Conservation (phyloP, 2,888 invertebrate genomes). For the Melanotus villosus region DNA sequence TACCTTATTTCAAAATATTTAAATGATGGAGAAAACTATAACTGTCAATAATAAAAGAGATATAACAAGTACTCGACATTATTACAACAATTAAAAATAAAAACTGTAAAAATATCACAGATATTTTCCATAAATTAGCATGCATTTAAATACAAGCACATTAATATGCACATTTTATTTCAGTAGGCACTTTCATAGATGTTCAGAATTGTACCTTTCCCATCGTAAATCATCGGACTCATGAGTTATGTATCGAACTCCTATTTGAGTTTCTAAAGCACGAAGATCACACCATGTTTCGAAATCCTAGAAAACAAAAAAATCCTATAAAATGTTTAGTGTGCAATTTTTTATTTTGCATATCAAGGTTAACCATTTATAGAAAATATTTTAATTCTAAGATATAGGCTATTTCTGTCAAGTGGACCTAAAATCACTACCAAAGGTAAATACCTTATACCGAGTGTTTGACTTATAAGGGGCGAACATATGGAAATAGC, state of each 20-base stretch:
- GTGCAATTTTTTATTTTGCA: no score
- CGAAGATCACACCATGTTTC: slow-evolving; percentile 96
- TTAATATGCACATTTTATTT: slow-evolving; percentile 18
- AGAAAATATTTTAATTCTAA: no score
- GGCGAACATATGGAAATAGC: no score
- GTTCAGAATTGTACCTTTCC: slow-evolving; percentile 71
- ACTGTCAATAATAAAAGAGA: slow-evolving; percentile 3
- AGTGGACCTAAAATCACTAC: no score
- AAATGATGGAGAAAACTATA: neutral
- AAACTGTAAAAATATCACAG: slow-evolving; percentile 47
- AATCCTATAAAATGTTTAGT: neutral
- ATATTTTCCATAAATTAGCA: slow-evolving; percentile 43
- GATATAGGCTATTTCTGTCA: no score
- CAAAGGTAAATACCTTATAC: no score
- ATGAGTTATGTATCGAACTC: slow-evolving; percentile 89
- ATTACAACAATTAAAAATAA: slow-evolving; percentile 33
- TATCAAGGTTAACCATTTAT: no score
- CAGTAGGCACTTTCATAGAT: slow-evolving; percentile 58
- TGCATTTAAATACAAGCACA: slow-evolving; percentile 34
- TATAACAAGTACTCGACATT: slow-evolving; percentile 12
- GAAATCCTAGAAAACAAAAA: slow-evolving; percentile 76
- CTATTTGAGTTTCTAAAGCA: slow-evolving; percentile 82
- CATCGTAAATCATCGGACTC: slow-evolving; percentile 95
- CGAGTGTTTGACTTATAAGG: no score
- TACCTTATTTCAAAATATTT: neutral